phyloP scores from a whole-genome alignment of 2,113 vertebrate genomes.

The Microcebus murinus region DNA sequence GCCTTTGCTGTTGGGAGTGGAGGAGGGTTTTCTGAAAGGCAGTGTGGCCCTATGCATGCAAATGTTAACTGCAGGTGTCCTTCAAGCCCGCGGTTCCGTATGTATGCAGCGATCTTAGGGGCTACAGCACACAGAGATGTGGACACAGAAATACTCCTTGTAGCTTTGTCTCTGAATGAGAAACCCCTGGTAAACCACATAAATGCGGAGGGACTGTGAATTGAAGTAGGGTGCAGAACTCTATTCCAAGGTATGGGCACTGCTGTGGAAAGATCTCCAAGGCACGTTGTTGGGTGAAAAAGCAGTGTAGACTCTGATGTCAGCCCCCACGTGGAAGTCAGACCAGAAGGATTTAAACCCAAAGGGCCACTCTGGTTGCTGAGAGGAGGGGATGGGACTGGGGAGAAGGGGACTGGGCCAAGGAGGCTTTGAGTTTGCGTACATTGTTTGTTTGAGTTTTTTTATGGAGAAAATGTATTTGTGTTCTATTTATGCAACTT shows the following conservation, averaged over 20 bases:
- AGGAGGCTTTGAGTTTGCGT: not conserved
- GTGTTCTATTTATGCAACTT: constrained; percentile 21
- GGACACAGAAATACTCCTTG: not conserved
- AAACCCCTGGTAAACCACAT: not conserved
- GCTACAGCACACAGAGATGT: accelerated
- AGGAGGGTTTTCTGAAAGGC: not conserved
- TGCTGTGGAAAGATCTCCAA: not conserved
- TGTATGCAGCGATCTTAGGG: not conserved
- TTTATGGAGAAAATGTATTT: not conserved
- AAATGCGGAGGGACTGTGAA: not conserved
- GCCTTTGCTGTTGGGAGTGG: not conserved
- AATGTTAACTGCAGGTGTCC: no score
- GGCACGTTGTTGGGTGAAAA: not conserved
- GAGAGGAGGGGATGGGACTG: accelerated
- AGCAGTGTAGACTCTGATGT: accelerated
- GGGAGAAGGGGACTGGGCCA: not conserved
- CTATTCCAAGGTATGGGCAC: accelerated
- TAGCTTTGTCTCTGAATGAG: not conserved
- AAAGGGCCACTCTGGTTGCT: not conserved
- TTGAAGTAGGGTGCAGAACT: not conserved
- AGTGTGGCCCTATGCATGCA: accelerated
- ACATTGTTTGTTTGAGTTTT: not conserved
- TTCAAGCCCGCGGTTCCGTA: not conserved
- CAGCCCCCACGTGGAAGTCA: not conserved
- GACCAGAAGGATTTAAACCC: not conserved